Evolutionary conservation across 2,113 vertebrate genomes (phyloP).

Genomic region (Cephalopterus ornatus): DNA sequence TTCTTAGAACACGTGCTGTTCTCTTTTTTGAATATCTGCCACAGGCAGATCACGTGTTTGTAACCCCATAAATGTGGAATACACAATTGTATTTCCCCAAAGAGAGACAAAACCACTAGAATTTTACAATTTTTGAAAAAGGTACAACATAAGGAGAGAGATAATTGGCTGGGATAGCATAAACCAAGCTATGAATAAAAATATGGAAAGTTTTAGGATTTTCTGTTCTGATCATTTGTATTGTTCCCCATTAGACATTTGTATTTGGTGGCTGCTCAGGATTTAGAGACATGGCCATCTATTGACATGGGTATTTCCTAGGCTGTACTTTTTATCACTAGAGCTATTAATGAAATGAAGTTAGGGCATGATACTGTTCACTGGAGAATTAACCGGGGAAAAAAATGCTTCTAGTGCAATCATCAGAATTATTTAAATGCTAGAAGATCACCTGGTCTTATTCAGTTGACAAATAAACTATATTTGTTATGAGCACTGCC

Average conservation of each 20-base stretch:
- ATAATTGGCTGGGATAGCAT: neutral
- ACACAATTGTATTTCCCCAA: neutral
- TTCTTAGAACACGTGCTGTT: neutral
- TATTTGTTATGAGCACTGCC: neutral
- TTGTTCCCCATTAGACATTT: neutral
- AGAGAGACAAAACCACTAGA: fast-evolving
- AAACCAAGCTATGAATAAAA: neutral
- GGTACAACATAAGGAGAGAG: neutral
- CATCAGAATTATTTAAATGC: neutral
- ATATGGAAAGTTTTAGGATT: neutral
- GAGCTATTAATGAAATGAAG: neutral
- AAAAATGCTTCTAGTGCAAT: neutral
- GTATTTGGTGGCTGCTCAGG: neutral
- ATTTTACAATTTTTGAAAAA: neutral
- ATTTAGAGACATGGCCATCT: neutral
- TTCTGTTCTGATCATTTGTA: neutral
- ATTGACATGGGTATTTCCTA: neutral
- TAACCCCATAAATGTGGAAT: neutral
- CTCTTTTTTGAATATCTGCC: neutral
- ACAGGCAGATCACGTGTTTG: neutral
- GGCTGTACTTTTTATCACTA: neutral
- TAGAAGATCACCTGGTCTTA: neutral
- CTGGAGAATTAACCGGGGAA: neutral
- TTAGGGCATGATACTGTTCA: neutral
- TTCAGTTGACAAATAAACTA: neutral